phyloP scores from a whole-genome alignment of 2,888 invertebrate genomes.

The Spisula subtruncata region DNA sequence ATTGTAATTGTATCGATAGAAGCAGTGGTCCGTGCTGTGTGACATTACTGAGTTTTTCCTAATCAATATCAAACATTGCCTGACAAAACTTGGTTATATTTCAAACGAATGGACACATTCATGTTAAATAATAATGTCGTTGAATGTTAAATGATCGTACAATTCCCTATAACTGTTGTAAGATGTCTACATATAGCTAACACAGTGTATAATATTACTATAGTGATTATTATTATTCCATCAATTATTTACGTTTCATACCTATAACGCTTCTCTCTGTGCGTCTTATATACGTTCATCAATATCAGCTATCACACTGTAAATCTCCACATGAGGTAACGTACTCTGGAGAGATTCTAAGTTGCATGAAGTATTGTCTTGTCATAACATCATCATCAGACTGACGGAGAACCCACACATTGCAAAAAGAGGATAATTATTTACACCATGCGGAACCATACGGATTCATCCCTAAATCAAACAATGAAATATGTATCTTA shows the following conservation, averaged over 20 bases:
- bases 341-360: background rate
- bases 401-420: no score
- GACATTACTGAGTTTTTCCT: background rate
- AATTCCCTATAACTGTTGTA: background rate
- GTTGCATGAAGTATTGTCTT: no score
- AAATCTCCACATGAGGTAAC: background rate
- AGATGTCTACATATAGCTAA: background rate
- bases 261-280: background rate
- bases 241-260: constrained; percentile 7
- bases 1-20: background rate
- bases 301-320: background rate
- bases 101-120: background rate
- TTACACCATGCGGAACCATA: no score
- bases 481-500: no score
- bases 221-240: constrained; percentile 23
- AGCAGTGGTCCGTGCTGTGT: background rate
- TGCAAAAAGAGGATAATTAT: no score
- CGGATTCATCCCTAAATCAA: no score
- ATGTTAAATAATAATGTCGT: background rate
- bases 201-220: background rate
- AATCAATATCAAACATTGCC: background rate
- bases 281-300: background rate
- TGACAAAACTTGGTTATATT: background rate
- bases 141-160: background rate
- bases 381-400: no score